Base-by-base conservation (phyloP, 2,888 invertebrate genomes). In the Platycheirus albimanus region DNA sequence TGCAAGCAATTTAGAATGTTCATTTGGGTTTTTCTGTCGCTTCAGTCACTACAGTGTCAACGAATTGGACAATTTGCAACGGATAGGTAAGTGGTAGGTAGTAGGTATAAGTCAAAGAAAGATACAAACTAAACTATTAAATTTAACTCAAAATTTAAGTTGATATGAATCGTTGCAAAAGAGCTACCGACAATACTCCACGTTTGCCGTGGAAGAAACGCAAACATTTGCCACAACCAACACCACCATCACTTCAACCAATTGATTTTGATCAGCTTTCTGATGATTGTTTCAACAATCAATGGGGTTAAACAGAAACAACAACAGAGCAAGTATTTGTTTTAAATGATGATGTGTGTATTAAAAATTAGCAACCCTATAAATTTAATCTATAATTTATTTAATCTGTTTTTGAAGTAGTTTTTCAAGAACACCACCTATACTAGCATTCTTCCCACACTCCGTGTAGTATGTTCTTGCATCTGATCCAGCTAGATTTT, bases 401-500 rank as follows among this genome's bases (percentile, higher is more conserved):
- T n/a, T n/a, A n/a, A n/a, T n/a, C n/a, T n/a, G 6, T 24, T 24
- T 4, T 24, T 24, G 24, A n/a, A n/a, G 63, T 4, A 88, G 86
- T 49, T 87, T 88, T 17, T 89, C 89, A 87, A 90, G 87, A 10
- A 86, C 69, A 19, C 85, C 87, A 2, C 87, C 86, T 30, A 90
- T 85, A 63, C 87, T 88, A 28, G 89, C 41, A 85, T 86, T 88
- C 3, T 85, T 86, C 51, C 86, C 88, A 67, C 47, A 86, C 52
- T 76, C 89, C 56, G n/a, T 85, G 85, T 85, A 88, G 87, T 85
- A 90, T 0, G 88, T 84, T 76, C 86, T 87, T 10, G 90, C 88
- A 77, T 89, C 88, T 30, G 87, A 84, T 0, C 89, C 89, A 75
- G 88, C 86, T 8, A 87, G 86, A 70, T 89, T 90, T 69, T 87